Evolutionary conservation across 2,797 vertebrate species (phyloP).

Genomic region (Rhinatrema bivittatum): DNA sequence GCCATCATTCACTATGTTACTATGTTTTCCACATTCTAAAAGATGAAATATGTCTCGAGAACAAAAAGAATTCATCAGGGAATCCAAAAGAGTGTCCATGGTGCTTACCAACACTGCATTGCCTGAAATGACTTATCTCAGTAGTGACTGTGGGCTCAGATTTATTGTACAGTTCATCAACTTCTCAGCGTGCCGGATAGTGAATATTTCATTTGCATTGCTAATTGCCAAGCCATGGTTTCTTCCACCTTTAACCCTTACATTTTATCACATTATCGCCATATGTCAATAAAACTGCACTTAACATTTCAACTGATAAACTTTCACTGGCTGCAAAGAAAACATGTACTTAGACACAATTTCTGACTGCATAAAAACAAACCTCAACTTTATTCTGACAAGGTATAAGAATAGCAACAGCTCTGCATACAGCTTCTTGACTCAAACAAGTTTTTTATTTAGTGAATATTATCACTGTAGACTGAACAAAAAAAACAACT

Average conservation of each 20-base stretch:
- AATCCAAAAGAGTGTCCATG: constrained; percentile 44
- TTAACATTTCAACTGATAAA: constrained; percentile 56
- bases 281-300: constrained; percentile 73
- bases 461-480: too few species aligned
- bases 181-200: constrained; percentile 93
- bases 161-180: constrained; percentile 98
- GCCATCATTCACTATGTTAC: too few species aligned
- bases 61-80: constrained; percentile 28
- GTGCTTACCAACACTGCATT: constrained; percentile 62
- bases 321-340: constrained; percentile 39
- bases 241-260: constrained; percentile 71
- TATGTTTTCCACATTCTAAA: constrained; percentile 27
- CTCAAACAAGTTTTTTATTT: too few species aligned
- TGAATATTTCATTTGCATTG: constrained; percentile 92
- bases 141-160: constrained; percentile 84
- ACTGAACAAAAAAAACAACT: too few species aligned
- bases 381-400: too few species aligned
- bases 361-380: constrained; percentile 21
- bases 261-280: constrained; percentile 67
- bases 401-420: too few species aligned
- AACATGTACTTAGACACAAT: constrained; percentile 40
- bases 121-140: constrained; percentile 78
- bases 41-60: constrained; percentile 28
- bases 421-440: too few species aligned
- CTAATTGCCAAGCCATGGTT: constrained; percentile 75